These are phyloP conservation scores for Rhipidura dahli DNA, from an alignment of 2,113 vertebrate genomes.

Conservation along the genomic window DNA sequence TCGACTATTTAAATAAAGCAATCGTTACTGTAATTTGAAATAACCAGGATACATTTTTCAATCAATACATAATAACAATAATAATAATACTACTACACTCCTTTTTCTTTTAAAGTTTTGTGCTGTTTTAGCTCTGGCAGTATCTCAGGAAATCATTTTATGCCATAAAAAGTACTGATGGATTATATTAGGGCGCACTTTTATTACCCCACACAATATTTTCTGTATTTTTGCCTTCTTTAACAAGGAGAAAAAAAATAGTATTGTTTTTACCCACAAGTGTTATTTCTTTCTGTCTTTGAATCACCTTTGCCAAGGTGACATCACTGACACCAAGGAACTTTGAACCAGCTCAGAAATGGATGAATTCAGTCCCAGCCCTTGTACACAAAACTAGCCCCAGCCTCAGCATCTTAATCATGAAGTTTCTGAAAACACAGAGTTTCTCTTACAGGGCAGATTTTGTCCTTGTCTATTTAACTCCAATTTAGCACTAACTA, in stretches of 20 bases:
- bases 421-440: not conserved
- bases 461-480: not conserved
- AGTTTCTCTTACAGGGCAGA: not conserved
- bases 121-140: not conserved
- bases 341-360: not conserved
- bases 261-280: not conserved
- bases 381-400: not conserved
- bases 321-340: not conserved
- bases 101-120: not conserved
- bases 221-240: not conserved
- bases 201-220: not conserved
- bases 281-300: not conserved
- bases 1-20: not conserved
- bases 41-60: not conserved
- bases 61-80: not conserved
- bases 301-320: not conserved
- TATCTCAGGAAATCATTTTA: not conserved
- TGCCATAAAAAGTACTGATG: not conserved
- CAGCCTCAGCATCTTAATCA: not conserved
- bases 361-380: not conserved
- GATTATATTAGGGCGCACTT: not conserved
- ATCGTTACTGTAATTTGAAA: not conserved
- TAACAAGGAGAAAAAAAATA: fast-evolving
- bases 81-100: too few relatives aligned
- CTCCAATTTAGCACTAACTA: not conserved